Conservation (phyloP, 2,888 invertebrate species). For the Caenorhabditis macrosperma region DNA sequence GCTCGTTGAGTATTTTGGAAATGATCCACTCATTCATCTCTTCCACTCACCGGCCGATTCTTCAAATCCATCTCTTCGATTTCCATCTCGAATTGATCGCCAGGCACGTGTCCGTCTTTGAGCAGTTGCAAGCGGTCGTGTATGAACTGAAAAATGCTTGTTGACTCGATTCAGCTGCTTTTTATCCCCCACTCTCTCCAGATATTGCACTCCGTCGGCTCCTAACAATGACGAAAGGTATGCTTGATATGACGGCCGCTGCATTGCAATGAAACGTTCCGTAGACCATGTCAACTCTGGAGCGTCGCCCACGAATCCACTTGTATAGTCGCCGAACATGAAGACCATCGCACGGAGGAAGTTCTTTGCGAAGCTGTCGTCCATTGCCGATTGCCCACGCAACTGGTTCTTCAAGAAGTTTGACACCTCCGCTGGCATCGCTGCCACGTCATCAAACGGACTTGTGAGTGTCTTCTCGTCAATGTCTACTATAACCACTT, state of each 20-base stretch:
- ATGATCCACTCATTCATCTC: background rate
- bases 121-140: slow-evolving; percentile 94
- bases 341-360: slow-evolving; percentile 93
- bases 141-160: slow-evolving; percentile 86
- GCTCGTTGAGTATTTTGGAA: background rate
- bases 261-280: slow-evolving; percentile 66
- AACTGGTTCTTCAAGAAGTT: slow-evolving; percentile 87
- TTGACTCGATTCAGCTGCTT: background rate
- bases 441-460: slow-evolving; percentile 92
- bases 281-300: slow-evolving; percentile 59
- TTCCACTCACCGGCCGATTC: slow-evolving; percentile 55
- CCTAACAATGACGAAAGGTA: slow-evolving; percentile 69
- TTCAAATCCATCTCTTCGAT: slow-evolving; percentile 81
- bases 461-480: slow-evolving; percentile 91
- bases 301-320: slow-evolving; percentile 63
- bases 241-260: slow-evolving; percentile 57
- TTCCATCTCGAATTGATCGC: slow-evolving; percentile 95
- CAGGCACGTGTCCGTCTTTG: slow-evolving; percentile 92
- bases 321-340: slow-evolving; percentile 92
- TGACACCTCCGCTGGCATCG: slow-evolving; percentile 87
- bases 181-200: slow-evolving; percentile 73
- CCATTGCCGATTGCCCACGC: slow-evolving; percentile 86
- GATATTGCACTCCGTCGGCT: slow-evolving; percentile 77
- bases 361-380: slow-evolving; percentile 93
- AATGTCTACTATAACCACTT: slow-evolving; percentile 94